Evolutionary conservation across 1,140 invertebrate genomes (phyloP).

Genomic region (Sycophila sp.): DNA sequence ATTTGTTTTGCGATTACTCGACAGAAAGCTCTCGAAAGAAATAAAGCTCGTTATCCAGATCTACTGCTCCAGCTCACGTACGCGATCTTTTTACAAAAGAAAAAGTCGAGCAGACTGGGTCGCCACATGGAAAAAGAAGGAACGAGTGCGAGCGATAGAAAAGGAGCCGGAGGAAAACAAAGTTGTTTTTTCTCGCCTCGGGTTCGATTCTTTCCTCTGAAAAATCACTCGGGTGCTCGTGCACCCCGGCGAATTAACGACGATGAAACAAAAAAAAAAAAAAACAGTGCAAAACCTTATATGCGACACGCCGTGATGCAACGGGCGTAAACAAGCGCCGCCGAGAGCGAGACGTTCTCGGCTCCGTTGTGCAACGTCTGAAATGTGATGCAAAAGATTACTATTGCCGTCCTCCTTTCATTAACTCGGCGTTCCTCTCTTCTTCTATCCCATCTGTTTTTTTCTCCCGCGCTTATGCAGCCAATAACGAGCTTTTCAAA

Average conservation of each 20-base stretch:
- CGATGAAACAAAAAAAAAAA: neutral
- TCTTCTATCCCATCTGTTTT: neutral
- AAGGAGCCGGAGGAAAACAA: neutral
- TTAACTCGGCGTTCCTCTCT: neutral
- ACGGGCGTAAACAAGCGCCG: slow-evolving; percentile 31
- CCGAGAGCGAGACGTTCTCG: neutral
- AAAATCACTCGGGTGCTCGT: neutral
- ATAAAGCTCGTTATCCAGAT: too few relatives aligned
- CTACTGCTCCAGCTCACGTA: too few relatives aligned
- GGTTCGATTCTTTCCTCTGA: too few relatives aligned
- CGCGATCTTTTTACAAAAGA: too few relatives aligned
- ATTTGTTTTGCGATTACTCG: too few relatives aligned
- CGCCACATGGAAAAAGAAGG: neutral
- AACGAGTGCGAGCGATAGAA: neutral
- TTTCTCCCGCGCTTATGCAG: neutral
- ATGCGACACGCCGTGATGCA: slow-evolving; percentile 36
- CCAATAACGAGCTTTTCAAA: neutral
- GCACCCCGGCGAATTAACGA: neutral
- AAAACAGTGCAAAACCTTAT: neutral
- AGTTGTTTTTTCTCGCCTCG: too few relatives aligned
- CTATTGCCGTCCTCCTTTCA: slow-evolving; percentile 10
- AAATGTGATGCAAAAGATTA: slow-evolving; percentile 33
- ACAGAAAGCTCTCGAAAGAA: neutral
- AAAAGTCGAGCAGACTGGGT: too few relatives aligned
- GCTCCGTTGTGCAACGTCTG: slow-evolving; percentile 36